Evolutionary conservation across 2,113 vertebrate genomes (phyloP).

Genomic region (Sprattus sprattus): DNA sequence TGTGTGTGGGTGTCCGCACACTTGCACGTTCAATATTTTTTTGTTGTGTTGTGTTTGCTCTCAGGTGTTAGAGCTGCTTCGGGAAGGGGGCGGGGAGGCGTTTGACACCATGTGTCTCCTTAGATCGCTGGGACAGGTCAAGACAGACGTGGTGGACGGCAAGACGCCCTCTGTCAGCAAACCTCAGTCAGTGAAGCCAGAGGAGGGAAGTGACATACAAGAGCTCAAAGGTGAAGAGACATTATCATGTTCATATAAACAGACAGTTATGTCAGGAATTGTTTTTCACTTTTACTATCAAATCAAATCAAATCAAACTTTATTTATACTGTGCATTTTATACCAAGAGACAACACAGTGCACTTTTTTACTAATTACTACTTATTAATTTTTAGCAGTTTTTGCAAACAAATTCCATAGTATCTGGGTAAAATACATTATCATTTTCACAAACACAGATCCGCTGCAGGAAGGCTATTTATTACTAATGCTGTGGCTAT

Average conservation of each 20-base stretch:
- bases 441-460: no score
- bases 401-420: no score
- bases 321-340: not conserved
- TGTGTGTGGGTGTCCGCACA: not conserved
- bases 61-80: conserved; percentile 85
- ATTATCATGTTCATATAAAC: not conserved
- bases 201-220: conserved; percentile 32
- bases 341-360: no score
- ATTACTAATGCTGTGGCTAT: not conserved
- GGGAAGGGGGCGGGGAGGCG: conserved; percentile 71
- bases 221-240: conserved; percentile 46
- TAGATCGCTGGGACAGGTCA: conserved; percentile 82
- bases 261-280: not conserved
- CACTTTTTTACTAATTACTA: no score
- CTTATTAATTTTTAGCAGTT: not conserved
- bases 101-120: conserved; percentile 85
- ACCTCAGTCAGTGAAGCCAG: conserved; percentile 21
- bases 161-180: conserved; percentile 35
- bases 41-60: not conserved
- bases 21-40: no score
- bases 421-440: no score
- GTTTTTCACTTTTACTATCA: not conserved
- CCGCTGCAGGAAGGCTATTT: no score
- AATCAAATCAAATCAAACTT: no score
- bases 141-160: conserved; percentile 76